Percentiles rank a stretch among this genome's conserved stretches.
Conservation (phyloP, 2,888 invertebrate species). For the Tipula vernalis region DNA sequence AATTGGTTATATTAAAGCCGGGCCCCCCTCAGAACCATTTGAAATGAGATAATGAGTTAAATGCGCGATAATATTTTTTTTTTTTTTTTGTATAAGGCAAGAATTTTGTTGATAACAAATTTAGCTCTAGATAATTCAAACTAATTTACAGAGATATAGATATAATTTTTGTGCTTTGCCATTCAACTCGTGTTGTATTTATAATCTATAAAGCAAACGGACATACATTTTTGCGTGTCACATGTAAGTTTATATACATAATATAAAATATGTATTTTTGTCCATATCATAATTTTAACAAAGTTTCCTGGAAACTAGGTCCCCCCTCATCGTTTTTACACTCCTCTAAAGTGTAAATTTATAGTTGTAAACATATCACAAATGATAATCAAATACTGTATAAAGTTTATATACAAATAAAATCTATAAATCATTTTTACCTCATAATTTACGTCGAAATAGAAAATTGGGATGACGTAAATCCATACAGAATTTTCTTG, state of each 20-base stretch:
- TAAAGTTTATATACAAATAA: neutral
- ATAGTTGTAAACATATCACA: neutral
- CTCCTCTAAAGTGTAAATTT: neutral
- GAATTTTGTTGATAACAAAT: neutral
- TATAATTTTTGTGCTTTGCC: neutral
- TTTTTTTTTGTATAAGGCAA: no score
- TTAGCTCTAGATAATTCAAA: neutral
- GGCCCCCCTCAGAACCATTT: no score
- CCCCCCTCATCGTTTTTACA: neutral
- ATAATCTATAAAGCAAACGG: neutral
- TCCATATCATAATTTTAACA: neutral
- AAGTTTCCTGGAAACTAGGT: neutral
- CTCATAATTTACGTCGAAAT: neutral
- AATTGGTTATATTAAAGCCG: no score
- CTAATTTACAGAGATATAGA: neutral
- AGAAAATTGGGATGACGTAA: neutral
- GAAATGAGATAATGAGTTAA: no score
- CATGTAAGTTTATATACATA: neutral
- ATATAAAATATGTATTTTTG: neutral
- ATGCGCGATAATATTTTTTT: no score
- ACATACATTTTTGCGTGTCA: neutral
- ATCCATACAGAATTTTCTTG: neutral
- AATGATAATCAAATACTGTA: neutral
- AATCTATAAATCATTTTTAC: neutral
- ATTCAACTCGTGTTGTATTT: neutral